phyloP scores from a whole-genome alignment of 2,113 vertebrate genomes.

The Muscicapa adusta region DNA sequence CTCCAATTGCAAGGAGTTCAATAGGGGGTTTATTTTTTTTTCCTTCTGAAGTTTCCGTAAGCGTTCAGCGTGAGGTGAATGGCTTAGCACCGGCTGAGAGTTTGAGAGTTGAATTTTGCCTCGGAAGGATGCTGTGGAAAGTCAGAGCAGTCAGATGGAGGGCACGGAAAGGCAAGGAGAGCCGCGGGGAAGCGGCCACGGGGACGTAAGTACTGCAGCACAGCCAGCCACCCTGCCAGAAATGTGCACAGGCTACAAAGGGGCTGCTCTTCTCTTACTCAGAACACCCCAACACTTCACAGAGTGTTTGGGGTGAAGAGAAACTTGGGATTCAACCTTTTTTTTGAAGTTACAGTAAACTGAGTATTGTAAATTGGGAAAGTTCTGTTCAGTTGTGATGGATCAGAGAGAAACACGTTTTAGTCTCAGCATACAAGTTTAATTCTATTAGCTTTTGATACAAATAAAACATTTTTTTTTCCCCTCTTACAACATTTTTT shows the following conservation, averaged over 20 bases:
- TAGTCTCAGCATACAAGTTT: not conserved
- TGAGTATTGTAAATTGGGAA: not conserved
- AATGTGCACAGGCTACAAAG: fast-evolving
- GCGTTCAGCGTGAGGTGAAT: not conserved
- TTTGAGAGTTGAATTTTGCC: not conserved
- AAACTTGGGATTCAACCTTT: not conserved
- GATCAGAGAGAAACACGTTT: not conserved
- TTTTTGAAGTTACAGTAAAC: not conserved
- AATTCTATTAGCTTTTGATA: not conserved
- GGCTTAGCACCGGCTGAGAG: not conserved
- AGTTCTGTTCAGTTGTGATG: not conserved
- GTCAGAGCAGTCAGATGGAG: not conserved
- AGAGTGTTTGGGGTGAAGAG: not conserved
- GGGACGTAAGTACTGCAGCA: not conserved
- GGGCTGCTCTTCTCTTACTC: not conserved
- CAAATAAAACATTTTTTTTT: not conserved
- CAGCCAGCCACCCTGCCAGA: not conserved
- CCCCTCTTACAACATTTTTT: not conserved
- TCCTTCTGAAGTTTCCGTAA: not conserved
- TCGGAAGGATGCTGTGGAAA: not conserved
- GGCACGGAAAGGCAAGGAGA: not conserved
- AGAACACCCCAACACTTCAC: not conserved
- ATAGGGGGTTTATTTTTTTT: not conserved
- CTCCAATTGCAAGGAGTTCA: conserved; percentile 26
- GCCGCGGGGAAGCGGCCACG: not conserved